Evolutionary conservation across 2,797 vertebrate genomes (phyloP), one percentile per base, ranked within the genome.

Genomic region (Sternarchorhynchus goeldii): DNA sequence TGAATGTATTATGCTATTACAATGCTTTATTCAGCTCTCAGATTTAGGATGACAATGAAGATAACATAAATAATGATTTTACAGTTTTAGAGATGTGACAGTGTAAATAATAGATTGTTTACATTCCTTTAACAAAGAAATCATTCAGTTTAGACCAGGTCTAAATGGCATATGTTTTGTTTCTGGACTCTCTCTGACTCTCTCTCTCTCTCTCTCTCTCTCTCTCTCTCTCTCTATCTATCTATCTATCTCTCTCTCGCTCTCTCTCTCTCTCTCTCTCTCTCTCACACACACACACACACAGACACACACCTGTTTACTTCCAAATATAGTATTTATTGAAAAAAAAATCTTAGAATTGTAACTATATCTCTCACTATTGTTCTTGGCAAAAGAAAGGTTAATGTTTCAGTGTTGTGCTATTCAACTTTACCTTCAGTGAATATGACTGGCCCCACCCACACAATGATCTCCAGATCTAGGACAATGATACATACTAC

Each of bases 401-500:
- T 17, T 36, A 64, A 36, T 6, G 17, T 17, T 65, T n/a, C 32
- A 65, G 63, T 36, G 18, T 36, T 5, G 17, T n/a, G 39, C 1
- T 41, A 8, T n/a, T 41, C n/a, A 66, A 0, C 7, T 65, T 36
- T 36, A 50, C 45, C 12, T 12, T 10, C 45, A 50, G 45, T 50
- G 45, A 50, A 50, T 2, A 50, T 14, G 45, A 50, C 10, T 50
- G 8, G 45, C 14, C 45, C 50, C 50, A 66, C 39, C 53, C 55
- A 67, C 32, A 21, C 18, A 69, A 56, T 18, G 3, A 50, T 50
- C 8, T 50, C 45, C 45, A 50, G 45, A 50, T 50, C 10, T 50
- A 50, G 45, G 45, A 50, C 12, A 50, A 69, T 36, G 56, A 21
- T 56, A 70, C 53, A 32, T 17, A 76, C 12, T 65, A 34, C 53